phyloP scores from a whole-genome alignment of 2,113 vertebrate genomes.

The Silurus asotus region DNA sequence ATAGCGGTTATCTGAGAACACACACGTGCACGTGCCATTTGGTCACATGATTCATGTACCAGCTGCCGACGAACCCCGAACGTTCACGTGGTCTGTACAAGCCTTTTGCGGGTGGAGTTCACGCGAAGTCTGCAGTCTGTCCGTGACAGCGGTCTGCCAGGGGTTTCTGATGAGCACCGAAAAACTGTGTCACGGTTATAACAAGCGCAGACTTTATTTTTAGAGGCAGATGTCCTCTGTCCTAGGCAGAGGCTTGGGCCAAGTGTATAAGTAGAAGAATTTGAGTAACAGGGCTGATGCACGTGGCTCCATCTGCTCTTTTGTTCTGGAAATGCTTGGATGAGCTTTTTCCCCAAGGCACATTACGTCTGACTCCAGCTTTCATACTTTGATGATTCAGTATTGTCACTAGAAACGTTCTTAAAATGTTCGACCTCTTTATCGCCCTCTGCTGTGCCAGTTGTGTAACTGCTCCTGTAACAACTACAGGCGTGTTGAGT shows the following conservation, averaged over 20 bases:
- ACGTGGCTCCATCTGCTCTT: neutral
- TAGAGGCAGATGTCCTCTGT: neutral
- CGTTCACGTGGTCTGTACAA: neutral
- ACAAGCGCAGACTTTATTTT: neutral
- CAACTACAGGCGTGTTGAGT: neutral
- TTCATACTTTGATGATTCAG: neutral
- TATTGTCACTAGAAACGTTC: neutral
- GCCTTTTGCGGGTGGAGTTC: neutral
- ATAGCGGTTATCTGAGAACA: neutral
- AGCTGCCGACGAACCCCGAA: neutral
- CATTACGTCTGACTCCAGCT: neutral
- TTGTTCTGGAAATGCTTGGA: neutral
- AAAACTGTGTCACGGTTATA: neutral
- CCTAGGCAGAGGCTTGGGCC: neutral
- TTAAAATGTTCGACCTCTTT: neutral
- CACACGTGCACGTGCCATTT: neutral
- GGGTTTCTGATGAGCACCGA: no score
- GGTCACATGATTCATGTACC: neutral
- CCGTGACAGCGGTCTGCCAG: neutral
- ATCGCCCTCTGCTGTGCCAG: neutral
- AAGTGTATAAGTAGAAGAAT: neutral
- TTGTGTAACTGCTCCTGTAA: neutral
- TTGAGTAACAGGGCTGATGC: neutral
- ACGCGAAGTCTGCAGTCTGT: neutral
- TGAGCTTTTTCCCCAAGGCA: neutral